Conservation (phyloP, 2,797 vertebrate species). For the Aselliscus stoliczkanus region DNA sequence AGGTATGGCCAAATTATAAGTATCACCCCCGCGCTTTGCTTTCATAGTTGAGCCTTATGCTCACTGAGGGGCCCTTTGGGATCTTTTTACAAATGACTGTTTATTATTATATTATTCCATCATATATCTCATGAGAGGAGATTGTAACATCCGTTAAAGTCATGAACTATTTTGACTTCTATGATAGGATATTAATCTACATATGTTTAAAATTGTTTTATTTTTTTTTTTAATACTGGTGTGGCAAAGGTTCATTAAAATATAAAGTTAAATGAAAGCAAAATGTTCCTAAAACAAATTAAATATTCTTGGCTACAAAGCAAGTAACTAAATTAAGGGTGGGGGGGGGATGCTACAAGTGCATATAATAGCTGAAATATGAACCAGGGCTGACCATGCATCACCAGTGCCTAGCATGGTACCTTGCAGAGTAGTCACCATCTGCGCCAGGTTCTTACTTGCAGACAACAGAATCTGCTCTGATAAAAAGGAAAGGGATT, state of each 20-base stretch:
- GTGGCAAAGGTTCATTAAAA: background rate
- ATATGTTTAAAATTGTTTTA: background rate
- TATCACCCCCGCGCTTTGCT: conserved; percentile 66
- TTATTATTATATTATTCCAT: conserved; percentile 78
- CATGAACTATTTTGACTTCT: conserved; percentile 32
- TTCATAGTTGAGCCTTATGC: conserved; percentile 49
- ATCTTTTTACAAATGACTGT: conserved; percentile 65
- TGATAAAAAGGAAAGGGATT: background rate
- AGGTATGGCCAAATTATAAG: conserved; percentile 72
- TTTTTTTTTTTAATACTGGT: conserved; percentile 24
- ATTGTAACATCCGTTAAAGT: conserved; percentile 52
- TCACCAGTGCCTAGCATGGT: no score
- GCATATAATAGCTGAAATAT: background rate
- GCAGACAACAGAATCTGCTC: background rate
- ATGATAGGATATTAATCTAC: background rate
- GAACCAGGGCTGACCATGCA: accelerated
- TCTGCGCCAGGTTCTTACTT: background rate
- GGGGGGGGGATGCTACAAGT: background rate
- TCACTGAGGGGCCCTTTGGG: conserved; percentile 24
- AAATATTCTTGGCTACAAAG: conserved; percentile 27
- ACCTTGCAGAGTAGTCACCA: background rate
- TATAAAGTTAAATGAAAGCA: background rate
- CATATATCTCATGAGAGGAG: conserved; percentile 51
- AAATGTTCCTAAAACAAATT: conserved; percentile 8
- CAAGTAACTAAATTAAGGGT: background rate